Evolutionary conservation across 1,140 invertebrate genomes (phyloP).

Genomic region (Drosophila ambigua): DNA sequence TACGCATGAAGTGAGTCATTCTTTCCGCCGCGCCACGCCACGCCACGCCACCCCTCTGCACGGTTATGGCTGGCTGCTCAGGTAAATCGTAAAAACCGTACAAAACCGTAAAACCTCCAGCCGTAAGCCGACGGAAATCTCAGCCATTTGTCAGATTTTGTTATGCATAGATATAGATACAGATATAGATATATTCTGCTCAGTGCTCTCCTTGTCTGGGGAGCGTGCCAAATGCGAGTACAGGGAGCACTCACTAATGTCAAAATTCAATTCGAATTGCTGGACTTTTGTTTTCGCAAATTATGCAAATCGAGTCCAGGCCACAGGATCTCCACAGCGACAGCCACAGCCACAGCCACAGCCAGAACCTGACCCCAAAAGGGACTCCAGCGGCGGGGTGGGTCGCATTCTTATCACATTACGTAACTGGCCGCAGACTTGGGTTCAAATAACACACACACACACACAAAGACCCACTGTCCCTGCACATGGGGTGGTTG

Average conservation of each 20-base stretch:
- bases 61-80: constrained; percentile 44
- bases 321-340: too few species aligned
- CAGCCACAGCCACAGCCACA: too few species aligned
- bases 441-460: constrained; percentile 61
- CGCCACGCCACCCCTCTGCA: constrained; percentile 1
- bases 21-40: neutral
- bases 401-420: constrained; percentile 74
- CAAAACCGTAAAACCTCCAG: constrained; percentile 8
- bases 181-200: too few species aligned
- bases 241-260: constrained; percentile 54
- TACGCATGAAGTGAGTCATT: constrained; percentile 56
- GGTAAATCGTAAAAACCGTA: constrained; percentile 38
- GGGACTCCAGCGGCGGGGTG: constrained; percentile 7
- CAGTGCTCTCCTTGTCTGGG: neutral
- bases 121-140: constrained; percentile 53
- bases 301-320: constrained; percentile 62
- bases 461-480: neutral
- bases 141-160: constrained; percentile 62
- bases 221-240: constrained; percentile 55
- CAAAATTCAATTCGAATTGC: constrained; percentile 76
- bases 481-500: constrained; percentile 21
- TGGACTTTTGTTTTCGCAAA: constrained; percentile 39
- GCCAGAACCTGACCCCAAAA: too few species aligned
- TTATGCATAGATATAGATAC: constrained; percentile 8
- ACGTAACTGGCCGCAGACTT: constrained; percentile 79